phyloP scores from a whole-genome alignment of 1,140 invertebrate species.

The Spodoptera frugiperda region DNA sequence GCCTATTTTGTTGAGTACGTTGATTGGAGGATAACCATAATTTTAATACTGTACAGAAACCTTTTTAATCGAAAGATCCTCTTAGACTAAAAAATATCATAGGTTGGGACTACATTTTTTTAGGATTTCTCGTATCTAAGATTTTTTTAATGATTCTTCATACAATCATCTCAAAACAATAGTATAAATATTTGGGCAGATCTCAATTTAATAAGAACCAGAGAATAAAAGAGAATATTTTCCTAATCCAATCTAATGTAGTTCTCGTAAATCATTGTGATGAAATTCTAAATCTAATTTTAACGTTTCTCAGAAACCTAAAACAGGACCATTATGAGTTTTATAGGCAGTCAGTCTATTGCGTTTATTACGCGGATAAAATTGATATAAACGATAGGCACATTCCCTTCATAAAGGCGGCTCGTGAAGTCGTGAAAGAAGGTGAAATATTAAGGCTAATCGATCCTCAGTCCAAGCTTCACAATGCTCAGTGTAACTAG shows the following conservation, averaged over 20 bases:
- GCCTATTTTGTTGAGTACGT: too few relatives aligned
- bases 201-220: too few relatives aligned
- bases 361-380: constrained; percentile 6
- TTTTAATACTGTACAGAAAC: too few relatives aligned
- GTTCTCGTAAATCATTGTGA: background rate
- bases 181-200: too few relatives aligned
- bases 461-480: background rate
- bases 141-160: too few relatives aligned
- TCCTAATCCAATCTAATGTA: background rate
- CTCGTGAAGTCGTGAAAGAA: background rate
- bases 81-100: too few relatives aligned
- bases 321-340: constrained; percentile 2
- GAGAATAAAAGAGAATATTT: background rate
- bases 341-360: background rate
- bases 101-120: too few relatives aligned
- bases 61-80: too few relatives aligned
- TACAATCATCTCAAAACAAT: too few relatives aligned
- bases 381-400: constrained; percentile 20
- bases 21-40: too few relatives aligned
- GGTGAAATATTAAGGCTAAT: background rate
- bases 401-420: background rate
- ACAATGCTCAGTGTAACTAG: background rate
- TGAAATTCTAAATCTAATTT: background rate
- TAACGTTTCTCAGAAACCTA: background rate
- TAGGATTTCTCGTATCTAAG: too few relatives aligned